Evolutionary conservation across 1,140 invertebrate genomes (phyloP).

Genomic region (Heliconius eleuchia): DNA sequence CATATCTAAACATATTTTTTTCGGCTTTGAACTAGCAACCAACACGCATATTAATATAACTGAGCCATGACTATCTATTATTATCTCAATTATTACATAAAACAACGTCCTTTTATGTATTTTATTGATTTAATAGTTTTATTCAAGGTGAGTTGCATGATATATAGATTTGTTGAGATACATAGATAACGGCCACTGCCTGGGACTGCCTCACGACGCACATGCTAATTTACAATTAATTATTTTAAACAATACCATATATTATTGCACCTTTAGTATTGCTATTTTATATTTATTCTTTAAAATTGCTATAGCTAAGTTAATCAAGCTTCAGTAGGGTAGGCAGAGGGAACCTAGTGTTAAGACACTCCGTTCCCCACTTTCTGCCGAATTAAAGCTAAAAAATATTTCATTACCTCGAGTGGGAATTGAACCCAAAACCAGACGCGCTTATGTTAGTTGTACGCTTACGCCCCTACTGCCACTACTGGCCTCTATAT

Average conservation of each 20-base stretch:
- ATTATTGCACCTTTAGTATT: neutral
- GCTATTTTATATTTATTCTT: neutral
- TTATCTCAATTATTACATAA: conserved; percentile 2
- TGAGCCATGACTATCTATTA: neutral
- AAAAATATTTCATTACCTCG: no score
- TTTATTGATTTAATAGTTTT: neutral
- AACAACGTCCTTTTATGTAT: neutral
- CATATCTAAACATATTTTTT: neutral
- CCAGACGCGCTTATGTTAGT: no score
- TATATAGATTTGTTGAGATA: neutral
- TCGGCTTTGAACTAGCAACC: neutral
- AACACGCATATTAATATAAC: neutral
- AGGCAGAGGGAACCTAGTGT: no score
- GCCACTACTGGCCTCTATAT: no score
- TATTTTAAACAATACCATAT: neutral
- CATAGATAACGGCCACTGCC: neutral
- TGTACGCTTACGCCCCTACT: no score
- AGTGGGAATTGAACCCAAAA: no score
- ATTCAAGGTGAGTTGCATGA: neutral
- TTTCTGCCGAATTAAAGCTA: no score
- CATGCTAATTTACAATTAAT: conserved; percentile 1
- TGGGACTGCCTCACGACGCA: neutral
- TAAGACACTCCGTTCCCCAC: no score
- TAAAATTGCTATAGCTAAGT: neutral
- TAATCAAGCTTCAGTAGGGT: no score